Evolutionary conservation across 2,113 vertebrate genomes (phyloP).

Genomic region (Hirundichthys speculiger): DNA sequence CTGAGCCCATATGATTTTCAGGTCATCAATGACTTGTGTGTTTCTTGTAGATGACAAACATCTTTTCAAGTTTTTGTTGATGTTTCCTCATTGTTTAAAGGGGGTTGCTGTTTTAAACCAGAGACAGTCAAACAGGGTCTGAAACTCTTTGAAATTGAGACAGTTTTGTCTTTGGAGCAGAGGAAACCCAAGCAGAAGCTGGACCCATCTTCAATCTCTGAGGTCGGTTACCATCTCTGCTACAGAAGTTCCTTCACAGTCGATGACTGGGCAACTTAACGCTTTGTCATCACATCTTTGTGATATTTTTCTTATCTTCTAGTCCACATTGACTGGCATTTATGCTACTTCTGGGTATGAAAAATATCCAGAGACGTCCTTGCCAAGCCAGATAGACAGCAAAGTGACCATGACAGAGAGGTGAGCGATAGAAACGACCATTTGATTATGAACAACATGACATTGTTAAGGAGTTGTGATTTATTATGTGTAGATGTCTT

Average conservation of each 20-base stretch:
- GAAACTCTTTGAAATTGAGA: slow-evolving; percentile 75
- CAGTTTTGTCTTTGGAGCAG: slow-evolving; percentile 68
- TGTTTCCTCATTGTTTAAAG: slow-evolving; percentile 27
- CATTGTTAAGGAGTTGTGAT: neutral
- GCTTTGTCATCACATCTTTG: fast-evolving
- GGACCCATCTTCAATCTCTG: slow-evolving; percentile 35
- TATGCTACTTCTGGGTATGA: slow-evolving; percentile 44
- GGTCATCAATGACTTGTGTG: no score
- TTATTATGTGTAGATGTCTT: no score
- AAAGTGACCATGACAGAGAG: slow-evolving; percentile 57
- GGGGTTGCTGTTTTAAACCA: slow-evolving; percentile 77
- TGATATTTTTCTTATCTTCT: slow-evolving; percentile 6
- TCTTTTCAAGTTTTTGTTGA: neutral
- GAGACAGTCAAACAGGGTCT: slow-evolving; percentile 59
- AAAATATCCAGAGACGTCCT: slow-evolving; percentile 35
- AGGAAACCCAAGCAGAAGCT: slow-evolving; percentile 59
- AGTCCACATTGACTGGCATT: slow-evolving; percentile 25
- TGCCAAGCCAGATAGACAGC: slow-evolving; percentile 53
- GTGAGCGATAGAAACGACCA: slow-evolving; percentile 4
- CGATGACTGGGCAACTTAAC: neutral
- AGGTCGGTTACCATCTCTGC: slow-evolving; percentile 13
- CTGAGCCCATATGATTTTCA: no score
- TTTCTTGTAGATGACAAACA: no score
- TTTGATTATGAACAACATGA: neutral
- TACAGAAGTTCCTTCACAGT: neutral